Base-by-base conservation (phyloP, 2,113 vertebrate genomes). In the Megalops atlanticus region DNA sequence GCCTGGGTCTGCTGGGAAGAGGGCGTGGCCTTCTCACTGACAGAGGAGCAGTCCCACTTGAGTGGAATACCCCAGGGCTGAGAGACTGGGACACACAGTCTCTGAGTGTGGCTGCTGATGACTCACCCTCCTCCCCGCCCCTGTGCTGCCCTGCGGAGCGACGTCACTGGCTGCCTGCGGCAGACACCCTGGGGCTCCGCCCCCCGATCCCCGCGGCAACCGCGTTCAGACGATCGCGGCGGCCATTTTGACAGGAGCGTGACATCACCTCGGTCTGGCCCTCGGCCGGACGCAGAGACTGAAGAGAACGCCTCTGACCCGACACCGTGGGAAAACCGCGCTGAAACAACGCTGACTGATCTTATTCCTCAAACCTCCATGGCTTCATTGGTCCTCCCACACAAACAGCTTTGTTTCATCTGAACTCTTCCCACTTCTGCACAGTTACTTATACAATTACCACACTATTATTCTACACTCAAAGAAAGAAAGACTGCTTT, bases 151-250 rank as follows among this genome's bases (percentile, higher is more conserved):
- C 7, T 6, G 43, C 12, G 43, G 8, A 16, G 49, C 14, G 80
- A 80, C 12, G 21, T 81, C 80, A 11, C 74, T 49, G 73, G 27
- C 73, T 76, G 74, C 33, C 77, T 15, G 64, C 27, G 58, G 77
- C 54, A n/a, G 39, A 36, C 58, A 41, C 77, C 31, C n/a, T 33
- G 31, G 77, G 38, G 36, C 6, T 1, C 36, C 16, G 33, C 18
- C 31, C 58, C 40, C 3, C n/a, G 14, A 18, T 6, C 38, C 38
- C 18, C 3, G 18, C 47, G 0, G 68, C 10, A 31, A 35, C 18
- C 36, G 14, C 8, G 36, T 27, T 24, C 15, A 36, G 74, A 81
- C 80, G 76, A 81, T 76, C 36, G 74, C 24, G 80, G 58, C 73
- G 74, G 54, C 64, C 58, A 76, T 15, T 7, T 39, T 16, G 31